phyloP scores from a whole-genome alignment of 2,797 vertebrate genomes.

The Gymnothorax reevesii region DNA sequence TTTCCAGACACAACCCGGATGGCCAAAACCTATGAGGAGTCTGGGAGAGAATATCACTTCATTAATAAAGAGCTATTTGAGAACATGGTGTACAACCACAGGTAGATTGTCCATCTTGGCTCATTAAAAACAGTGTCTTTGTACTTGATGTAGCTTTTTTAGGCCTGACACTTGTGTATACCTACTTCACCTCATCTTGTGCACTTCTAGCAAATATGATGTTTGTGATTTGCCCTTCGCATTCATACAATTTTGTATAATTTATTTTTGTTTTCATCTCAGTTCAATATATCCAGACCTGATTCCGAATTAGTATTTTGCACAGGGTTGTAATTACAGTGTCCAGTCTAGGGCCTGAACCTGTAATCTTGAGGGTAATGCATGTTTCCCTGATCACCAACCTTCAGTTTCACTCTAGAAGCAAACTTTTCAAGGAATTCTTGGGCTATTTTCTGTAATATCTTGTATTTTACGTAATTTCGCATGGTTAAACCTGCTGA shows the following conservation, averaged over 20 bases:
- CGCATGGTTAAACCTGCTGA: not conserved
- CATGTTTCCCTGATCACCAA: too few species aligned
- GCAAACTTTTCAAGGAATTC: not conserved
- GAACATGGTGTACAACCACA: slow-evolving; percentile 86
- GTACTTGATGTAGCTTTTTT: not conserved
- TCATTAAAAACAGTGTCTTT: not conserved
- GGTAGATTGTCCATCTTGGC: slow-evolving; percentile 59
- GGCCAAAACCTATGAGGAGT: slow-evolving; percentile 85
- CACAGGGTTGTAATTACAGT: too few species aligned
- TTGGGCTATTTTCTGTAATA: not conserved
- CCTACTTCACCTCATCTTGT: not conserved
- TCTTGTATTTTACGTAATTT: not conserved
- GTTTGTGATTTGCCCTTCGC: too few species aligned
- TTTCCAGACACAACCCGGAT: slow-evolving; percentile 85
- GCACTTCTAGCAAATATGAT: too few species aligned
- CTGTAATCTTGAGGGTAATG: too few species aligned
- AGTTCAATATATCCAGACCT: too few species aligned
- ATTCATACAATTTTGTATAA: too few species aligned
- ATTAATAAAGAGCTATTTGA: slow-evolving; percentile 86
- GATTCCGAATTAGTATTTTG: too few species aligned
- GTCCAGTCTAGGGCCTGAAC: too few species aligned
- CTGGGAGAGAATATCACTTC: slow-evolving; percentile 91
- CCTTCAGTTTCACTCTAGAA: too few species aligned
- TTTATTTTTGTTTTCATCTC: too few species aligned
- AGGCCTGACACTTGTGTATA: not conserved